These are phyloP conservation scores for Drosophila tropicalis DNA, from an alignment of 1,140 invertebrate genomes.

Conservation along the genomic window DNA sequence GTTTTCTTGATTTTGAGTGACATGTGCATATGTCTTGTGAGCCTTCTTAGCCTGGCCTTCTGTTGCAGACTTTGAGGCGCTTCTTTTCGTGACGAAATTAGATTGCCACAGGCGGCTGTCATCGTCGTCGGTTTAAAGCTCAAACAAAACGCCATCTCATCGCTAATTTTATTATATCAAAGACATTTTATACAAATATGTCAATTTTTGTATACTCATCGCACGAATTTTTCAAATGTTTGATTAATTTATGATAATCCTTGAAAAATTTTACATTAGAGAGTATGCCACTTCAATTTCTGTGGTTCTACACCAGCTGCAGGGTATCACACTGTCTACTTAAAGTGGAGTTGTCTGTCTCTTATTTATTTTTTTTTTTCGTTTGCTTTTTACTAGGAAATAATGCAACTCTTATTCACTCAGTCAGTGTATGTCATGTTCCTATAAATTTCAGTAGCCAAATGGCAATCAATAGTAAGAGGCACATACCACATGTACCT, in stretches of 20 bases:
- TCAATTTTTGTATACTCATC: no score
- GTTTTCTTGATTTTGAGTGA: constrained; percentile 23
- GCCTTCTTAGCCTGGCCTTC: constrained; percentile 44
- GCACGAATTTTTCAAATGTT: no score
- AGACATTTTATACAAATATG: no score
- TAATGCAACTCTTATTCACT: neutral
- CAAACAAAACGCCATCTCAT: constrained; percentile 7
- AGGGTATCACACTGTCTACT: neutral
- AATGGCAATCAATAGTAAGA: constrained; percentile 44
- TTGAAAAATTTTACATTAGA: no score
- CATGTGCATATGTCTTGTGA: constrained; percentile 28
- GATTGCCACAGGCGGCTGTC: constrained; percentile 42
- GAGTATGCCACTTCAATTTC: neutral
- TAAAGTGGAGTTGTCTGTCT: neutral
- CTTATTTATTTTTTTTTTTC: neutral
- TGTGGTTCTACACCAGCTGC: neutral
- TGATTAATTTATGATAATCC: no score
- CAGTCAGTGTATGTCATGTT: neutral
- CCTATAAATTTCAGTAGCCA: constrained; percentile 28
- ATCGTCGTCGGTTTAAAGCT: constrained; percentile 46
- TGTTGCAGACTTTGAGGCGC: constrained; percentile 62
- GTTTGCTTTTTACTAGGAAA: neutral
- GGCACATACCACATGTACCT: constrained; percentile 17
- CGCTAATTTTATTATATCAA: constrained; percentile 3
- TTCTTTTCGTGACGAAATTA: constrained; percentile 45